Evolutionary conservation across 2,888 invertebrate genomes (phyloP).

Genomic region (Cordilura impudica): DNA sequence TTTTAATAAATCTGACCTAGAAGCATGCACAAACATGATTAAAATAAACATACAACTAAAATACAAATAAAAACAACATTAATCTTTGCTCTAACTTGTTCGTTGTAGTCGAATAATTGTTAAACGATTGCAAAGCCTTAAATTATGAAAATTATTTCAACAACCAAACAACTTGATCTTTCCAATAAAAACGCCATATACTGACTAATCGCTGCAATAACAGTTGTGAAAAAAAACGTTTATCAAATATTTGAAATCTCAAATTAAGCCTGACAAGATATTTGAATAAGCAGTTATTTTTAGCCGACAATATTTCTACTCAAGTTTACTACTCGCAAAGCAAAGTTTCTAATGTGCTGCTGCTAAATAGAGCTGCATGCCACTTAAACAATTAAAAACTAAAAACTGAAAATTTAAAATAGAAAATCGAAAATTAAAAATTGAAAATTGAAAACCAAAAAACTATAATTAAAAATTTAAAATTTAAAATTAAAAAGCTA

Average conservation of each 20-base stretch:
- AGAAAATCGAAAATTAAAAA: too few species aligned
- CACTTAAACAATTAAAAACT: too few species aligned
- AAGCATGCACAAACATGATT: constrained; percentile 54
- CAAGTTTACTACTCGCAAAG: too few species aligned
- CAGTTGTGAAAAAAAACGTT: constrained; percentile 56
- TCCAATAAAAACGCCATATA: constrained; percentile 39
- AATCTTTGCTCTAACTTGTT: constrained; percentile 22
- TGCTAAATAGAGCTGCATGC: too few species aligned
- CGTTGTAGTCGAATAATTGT: constrained; percentile 29
- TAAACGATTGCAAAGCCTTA: constrained; percentile 28
- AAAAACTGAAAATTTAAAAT: too few species aligned
- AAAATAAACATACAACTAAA: constrained; percentile 14
- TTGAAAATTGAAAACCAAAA: too few species aligned
- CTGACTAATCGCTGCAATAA: constrained; percentile 34
- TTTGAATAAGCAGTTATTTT: constrained; percentile 60
- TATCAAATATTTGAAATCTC: constrained; percentile 61
- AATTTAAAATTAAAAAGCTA: too few species aligned
- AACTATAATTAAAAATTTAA: too few species aligned
- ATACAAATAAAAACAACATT: too few species aligned
- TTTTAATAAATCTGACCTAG: constrained; percentile 59
- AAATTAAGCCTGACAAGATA: constrained; percentile 62
- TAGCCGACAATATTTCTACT: too few species aligned
- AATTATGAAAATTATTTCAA: constrained; percentile 46
- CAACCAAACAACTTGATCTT: constrained; percentile 39
- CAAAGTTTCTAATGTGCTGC: too few species aligned